Percentiles rank a stretch among this genome's conserved stretches.
Evolutionary conservation across 2,113 vertebrate species (phyloP).

Genomic region (Amphiprion percula): DNA sequence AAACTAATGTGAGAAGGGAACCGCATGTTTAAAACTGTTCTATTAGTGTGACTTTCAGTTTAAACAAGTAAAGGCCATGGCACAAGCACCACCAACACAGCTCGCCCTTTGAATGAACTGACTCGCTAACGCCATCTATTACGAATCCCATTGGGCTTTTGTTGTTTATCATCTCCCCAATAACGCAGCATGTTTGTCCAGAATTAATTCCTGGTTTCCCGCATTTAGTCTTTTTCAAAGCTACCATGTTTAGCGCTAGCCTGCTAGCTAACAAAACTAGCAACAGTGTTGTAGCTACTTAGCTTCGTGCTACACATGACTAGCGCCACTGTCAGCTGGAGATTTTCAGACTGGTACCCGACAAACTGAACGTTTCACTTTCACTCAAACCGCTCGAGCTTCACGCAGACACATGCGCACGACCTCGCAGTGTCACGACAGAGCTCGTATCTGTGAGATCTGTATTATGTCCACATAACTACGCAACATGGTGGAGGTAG

Average conservation of each 20-base stretch:
- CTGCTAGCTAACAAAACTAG: slow-evolving; percentile 31
- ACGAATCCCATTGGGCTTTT: neutral
- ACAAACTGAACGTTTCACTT: slow-evolving; percentile 6
- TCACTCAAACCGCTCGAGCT: neutral
- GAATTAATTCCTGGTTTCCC: neutral
- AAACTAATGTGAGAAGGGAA: neutral
- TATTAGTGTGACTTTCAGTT: neutral
- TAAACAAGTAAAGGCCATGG: slow-evolving; percentile 36
- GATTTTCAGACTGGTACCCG: neutral
- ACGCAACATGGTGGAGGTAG: slow-evolving; percentile 70
- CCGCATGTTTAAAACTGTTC: neutral
- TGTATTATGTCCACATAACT: slow-evolving; percentile 32
- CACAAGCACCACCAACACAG: slow-evolving; percentile 8
- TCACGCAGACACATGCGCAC: neutral
- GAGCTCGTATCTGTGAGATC: accelerated
- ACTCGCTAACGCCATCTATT: neutral
- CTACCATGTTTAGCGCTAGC: neutral
- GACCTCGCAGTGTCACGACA: neutral
- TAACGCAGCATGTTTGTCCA: neutral
- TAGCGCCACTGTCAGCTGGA: slow-evolving; percentile 61
- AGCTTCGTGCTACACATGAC: slow-evolving; percentile 63
- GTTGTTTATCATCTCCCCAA: accelerated
- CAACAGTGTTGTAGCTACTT: slow-evolving; percentile 25
- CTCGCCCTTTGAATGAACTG: slow-evolving; percentile 4
- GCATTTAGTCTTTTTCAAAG: neutral